Evolutionary conservation across 92 coral and sea anemone species (phyloP).

Genomic region (Heliopora coerulea): DNA sequence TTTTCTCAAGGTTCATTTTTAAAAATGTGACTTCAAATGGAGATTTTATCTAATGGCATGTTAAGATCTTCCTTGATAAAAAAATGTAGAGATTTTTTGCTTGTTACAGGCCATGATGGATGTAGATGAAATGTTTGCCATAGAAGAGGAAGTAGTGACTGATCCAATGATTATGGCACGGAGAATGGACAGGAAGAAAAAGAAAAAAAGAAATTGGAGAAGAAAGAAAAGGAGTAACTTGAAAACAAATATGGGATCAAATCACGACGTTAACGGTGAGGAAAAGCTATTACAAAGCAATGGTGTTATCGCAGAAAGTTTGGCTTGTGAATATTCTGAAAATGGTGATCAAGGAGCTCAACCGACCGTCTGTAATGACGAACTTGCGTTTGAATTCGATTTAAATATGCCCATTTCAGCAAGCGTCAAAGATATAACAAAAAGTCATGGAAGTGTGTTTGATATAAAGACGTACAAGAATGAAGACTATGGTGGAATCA

Average conservation of each 20-base stretch:
- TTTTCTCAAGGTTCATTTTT: no score
- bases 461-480: no score
- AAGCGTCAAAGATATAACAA: no score
- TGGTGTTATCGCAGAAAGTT: not conserved
- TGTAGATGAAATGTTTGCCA: slow-evolving; percentile 91
- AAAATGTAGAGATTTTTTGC: not conserved
- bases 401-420: not conserved
- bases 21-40: no score
- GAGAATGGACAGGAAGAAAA: slow-evolving; percentile 39
- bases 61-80: no score
- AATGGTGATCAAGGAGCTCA: not conserved
- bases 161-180: slow-evolving; percentile 21
- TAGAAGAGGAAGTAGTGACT: slow-evolving; percentile 64
- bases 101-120: slow-evolving; percentile 83
- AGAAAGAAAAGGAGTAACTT: slow-evolving; percentile 36
- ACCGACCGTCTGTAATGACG: not conserved
- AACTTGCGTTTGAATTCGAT: not conserved
- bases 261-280: not conserved
- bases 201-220: slow-evolving; percentile 62
- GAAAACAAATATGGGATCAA: not conserved
- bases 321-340: not conserved
- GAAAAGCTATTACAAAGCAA: not conserved
- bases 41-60: no score
- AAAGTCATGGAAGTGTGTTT: no score
- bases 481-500: no score